Percentiles rank a stretch among this genome's conserved stretches.
Conservation (phyloP, 2,888 invertebrate species). For the Tetanocera ferruginea region DNA sequence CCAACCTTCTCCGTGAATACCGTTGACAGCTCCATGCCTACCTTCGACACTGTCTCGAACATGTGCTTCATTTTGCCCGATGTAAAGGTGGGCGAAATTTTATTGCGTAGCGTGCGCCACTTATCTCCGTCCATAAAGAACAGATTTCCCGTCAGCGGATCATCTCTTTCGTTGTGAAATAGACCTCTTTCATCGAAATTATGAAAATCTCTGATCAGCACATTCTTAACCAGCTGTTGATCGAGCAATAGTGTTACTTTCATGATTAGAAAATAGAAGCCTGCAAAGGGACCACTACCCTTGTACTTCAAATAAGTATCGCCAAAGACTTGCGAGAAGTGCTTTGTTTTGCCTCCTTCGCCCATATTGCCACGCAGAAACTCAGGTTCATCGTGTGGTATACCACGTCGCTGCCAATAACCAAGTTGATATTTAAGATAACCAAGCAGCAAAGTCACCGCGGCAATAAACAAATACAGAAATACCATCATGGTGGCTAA, state of each 20-base stretch:
- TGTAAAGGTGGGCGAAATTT: conserved; percentile 58
- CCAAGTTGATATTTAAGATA: conserved; percentile 30
- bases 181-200: conserved; percentile 57
- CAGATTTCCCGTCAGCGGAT: conserved; percentile 64
- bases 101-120: conserved; percentile 62
- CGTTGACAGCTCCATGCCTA: conserved; percentile 55
- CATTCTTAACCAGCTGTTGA: conserved; percentile 54
- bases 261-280: conserved; percentile 51
- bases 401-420: conserved; percentile 51
- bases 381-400: conserved; percentile 54
- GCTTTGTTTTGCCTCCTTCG: conserved; percentile 47
- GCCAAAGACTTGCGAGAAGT: conserved; percentile 43
- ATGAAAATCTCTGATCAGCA: conserved; percentile 57
- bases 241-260: conserved; percentile 50
- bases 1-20: not conserved
- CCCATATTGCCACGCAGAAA: conserved; percentile 55
- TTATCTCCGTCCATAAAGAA: conserved; percentile 61
- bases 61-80: conserved; percentile 58
- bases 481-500: not conserved
- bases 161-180: conserved; percentile 56
- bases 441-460: not conserved
- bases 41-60: conserved; percentile 50
- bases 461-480: conserved; percentile 27
- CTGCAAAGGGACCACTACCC: conserved; percentile 54
- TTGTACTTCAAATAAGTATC: conserved; percentile 54